Evolutionary conservation across 2,113 vertebrate species (phyloP).

Genomic region (Circaetus gallicus): DNA sequence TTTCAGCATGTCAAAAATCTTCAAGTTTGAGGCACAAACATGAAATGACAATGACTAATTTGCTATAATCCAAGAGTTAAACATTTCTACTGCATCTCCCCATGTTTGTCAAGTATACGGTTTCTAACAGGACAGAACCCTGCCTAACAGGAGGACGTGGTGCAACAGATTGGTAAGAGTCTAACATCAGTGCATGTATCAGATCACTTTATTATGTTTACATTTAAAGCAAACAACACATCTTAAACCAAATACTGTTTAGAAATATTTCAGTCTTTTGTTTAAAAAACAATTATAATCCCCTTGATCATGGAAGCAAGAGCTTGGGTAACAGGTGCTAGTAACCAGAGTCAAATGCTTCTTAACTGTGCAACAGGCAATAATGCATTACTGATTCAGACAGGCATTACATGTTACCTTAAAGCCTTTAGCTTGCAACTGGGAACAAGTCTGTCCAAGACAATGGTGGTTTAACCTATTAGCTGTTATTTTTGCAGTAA

Average conservation of each 20-base stretch:
- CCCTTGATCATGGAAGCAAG: neutral
- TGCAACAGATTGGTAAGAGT: neutral
- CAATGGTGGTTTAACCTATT: neutral
- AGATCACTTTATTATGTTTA: constrained; percentile 4
- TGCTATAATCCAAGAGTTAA: neutral
- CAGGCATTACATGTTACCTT: neutral
- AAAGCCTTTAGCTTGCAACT: neutral
- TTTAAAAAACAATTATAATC: neutral
- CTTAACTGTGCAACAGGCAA: neutral
- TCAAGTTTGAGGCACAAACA: neutral
- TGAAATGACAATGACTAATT: neutral
- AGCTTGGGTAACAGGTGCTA: neutral
- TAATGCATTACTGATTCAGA: neutral
- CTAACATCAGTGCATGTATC: neutral
- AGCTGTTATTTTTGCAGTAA: neutral
- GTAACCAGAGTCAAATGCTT: neutral
- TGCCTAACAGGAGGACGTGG: neutral
- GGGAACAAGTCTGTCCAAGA: neutral
- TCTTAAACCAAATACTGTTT: neutral
- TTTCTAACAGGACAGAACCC: neutral
- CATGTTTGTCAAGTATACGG: neutral
- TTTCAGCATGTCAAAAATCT: neutral
- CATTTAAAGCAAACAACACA: neutral
- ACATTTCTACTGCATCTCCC: neutral
- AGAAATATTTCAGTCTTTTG: neutral